Conservation (phyloP, 1,140 invertebrate genomes). For the Drosophila teissieri region DNA sequence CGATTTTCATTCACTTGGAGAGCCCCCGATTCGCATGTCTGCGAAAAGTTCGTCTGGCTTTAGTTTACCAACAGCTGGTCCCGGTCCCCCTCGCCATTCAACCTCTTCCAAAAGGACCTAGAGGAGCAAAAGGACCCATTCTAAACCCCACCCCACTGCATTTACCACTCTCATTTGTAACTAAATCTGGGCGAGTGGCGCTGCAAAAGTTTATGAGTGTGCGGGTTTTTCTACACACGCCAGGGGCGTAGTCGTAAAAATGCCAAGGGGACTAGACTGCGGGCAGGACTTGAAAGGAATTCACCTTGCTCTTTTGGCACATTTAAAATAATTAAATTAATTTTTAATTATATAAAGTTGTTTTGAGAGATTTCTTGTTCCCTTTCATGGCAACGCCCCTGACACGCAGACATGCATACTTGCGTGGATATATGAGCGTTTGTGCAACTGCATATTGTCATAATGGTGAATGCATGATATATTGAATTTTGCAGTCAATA, state of each 20-base stretch:
- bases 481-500: slow-evolving; percentile 83
- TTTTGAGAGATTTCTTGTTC: too few species aligned
- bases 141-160: not conserved
- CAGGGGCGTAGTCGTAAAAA: slow-evolving; percentile 11
- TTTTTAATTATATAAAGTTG: too few species aligned
- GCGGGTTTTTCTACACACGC: slow-evolving; percentile 19
- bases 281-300: not conserved
- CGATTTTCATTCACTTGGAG: slow-evolving; percentile 24
- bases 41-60: slow-evolving; percentile 66
- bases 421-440: slow-evolving; percentile 21
- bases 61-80: slow-evolving; percentile 40
- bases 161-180: slow-evolving; percentile 58
- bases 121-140: not conserved
- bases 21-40: slow-evolving; percentile 28
- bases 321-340: too few species aligned
- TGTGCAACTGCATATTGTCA: slow-evolving; percentile 74
- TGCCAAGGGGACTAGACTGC: too few species aligned
- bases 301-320: too few species aligned
- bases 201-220: slow-evolving; percentile 58
- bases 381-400: slow-evolving; percentile 11
- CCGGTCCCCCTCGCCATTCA: not conserved
- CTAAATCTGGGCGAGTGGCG: slow-evolving; percentile 61
- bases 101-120: not conserved
- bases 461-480: slow-evolving; percentile 79
- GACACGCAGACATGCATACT: slow-evolving; percentile 6